Evolutionary conservation across 2,888 invertebrate genomes (phyloP).

Genomic region (Spatulosminthurus flaviceps): DNA sequence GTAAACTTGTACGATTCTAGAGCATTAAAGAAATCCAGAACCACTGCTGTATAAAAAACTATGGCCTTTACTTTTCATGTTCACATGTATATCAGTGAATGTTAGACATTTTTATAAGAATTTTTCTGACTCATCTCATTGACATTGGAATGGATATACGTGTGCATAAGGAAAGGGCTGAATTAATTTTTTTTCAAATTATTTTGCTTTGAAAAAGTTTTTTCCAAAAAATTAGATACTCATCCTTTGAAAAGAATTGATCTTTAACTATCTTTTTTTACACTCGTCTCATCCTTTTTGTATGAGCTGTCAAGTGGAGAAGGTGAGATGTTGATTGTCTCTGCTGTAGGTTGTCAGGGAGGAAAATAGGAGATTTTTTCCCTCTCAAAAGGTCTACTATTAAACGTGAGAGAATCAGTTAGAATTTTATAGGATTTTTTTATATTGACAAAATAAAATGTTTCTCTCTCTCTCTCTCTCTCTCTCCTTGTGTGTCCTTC

Average conservation of each 20-base stretch:
- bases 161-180: too few species aligned
- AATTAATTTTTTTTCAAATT: too few species aligned
- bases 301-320: neutral
- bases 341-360: conserved; percentile 39
- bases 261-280: neutral
- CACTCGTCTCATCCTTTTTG: neutral
- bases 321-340: neutral
- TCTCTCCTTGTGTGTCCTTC: neutral
- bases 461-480: neutral
- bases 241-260: conserved; percentile 4
- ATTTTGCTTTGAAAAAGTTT: neutral
- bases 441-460: too few species aligned
- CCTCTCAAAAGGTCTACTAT: neutral
- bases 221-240: neutral
- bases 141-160: too few species aligned
- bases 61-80: too few species aligned
- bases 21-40: too few species aligned
- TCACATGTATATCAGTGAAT: too few species aligned
- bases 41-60: too few species aligned
- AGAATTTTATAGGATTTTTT: neutral
- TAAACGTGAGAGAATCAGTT: conserved; percentile 18
- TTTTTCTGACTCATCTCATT: too few species aligned
- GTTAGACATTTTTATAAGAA: too few species aligned
- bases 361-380: too few species aligned
- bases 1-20: too few species aligned